Evolutionary conservation across 2,797 vertebrate species (phyloP).

Genomic region (Tamandua tetradactyla): DNA sequence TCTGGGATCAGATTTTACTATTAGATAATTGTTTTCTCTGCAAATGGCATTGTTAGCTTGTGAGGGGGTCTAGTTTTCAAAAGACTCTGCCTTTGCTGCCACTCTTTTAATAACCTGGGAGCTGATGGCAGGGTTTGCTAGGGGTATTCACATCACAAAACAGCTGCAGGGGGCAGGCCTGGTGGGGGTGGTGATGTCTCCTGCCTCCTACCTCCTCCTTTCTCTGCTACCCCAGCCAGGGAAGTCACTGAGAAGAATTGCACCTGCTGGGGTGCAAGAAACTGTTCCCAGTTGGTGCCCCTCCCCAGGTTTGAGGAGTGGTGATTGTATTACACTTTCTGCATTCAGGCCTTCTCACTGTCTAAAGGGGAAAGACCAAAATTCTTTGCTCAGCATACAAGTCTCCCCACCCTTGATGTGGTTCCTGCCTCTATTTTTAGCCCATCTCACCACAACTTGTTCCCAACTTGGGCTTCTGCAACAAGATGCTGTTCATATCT

Average conservation of each 20-base stretch:
- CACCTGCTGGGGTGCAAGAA: conserved; percentile 68
- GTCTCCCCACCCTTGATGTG: background rate
- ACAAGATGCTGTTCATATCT: background rate
- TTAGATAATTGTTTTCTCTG: conserved; percentile 48
- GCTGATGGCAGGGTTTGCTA: background rate
- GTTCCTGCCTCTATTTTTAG: conserved; percentile 43
- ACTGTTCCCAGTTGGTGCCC: conserved; percentile 65
- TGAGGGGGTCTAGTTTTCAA: conserved; percentile 32
- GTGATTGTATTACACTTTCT: conserved; percentile 63
- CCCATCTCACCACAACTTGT: background rate
- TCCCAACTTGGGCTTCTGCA: conserved; percentile 25
- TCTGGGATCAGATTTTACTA: conserved; percentile 13
- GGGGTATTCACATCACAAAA: background rate
- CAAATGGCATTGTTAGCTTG: background rate
- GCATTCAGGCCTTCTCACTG: conserved; percentile 50
- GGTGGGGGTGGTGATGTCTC: background rate
- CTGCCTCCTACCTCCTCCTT: background rate
- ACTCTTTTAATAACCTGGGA: conserved; percentile 22
- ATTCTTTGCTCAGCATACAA: conserved; percentile 22
- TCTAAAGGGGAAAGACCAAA: conserved; percentile 46
- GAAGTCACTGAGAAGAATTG: conserved; percentile 38
- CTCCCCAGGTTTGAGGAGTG: conserved; percentile 4
- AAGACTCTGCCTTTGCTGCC: conserved; percentile 10
- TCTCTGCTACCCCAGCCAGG: background rate
- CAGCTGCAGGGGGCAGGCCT: conserved; percentile 56